These are phyloP conservation scores for Erebia epiphron DNA, from an alignment of 2,888 invertebrate genomes.

Conservation along the genomic window DNA sequence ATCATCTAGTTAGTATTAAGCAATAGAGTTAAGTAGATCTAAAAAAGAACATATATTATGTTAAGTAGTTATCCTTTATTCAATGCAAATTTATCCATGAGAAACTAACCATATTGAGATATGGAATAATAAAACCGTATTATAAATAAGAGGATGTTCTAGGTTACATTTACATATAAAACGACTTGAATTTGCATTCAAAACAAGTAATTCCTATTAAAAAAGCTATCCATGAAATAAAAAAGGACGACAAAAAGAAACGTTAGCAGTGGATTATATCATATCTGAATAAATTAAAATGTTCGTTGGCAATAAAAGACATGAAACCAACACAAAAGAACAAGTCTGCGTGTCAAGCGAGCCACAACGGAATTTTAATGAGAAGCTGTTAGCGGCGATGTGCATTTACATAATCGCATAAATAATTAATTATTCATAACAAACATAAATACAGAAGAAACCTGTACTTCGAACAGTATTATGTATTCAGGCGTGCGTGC, in stretches of 20 bases:
- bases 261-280: constrained; percentile 38
- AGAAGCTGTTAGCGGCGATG: constrained; percentile 68
- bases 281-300: constrained; percentile 44
- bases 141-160: constrained; percentile 16
- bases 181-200: constrained; percentile 26
- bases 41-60: not conserved
- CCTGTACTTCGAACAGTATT: constrained; percentile 29
- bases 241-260: constrained; percentile 34
- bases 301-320: constrained; percentile 50
- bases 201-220: constrained; percentile 19
- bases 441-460: constrained; percentile 63
- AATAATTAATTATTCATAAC: constrained; percentile 68
- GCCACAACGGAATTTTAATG: constrained; percentile 78
- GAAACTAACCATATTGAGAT: constrained; percentile 6
- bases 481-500: constrained; percentile 20
- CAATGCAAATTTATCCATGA: constrained; percentile 17
- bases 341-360: constrained; percentile 58
- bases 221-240: constrained; percentile 15
- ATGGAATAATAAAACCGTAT: constrained; percentile 6
- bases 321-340: constrained; percentile 62
- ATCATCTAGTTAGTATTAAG: too few species aligned
- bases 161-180: constrained; percentile 27
- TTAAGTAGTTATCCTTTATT: not conserved
- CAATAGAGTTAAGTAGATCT: not conserved
- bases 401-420: constrained; percentile 75